Conservation (phyloP, 2,797 vertebrate genomes). For the Pseudopleuronectes americanus region DNA sequence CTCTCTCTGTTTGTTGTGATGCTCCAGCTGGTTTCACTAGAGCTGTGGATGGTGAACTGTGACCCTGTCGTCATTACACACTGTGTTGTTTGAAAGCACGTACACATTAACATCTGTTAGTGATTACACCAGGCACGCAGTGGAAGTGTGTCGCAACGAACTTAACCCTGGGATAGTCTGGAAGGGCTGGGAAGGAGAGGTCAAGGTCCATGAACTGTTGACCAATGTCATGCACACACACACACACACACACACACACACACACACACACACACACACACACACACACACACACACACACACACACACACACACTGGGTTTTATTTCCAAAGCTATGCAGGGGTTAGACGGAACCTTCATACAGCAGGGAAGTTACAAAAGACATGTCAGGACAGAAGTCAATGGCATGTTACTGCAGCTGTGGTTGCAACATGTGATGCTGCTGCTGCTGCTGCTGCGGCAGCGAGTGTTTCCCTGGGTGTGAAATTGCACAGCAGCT, state of each 20-base stretch:
- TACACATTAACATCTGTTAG: constrained; percentile 75
- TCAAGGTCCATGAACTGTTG: constrained; percentile 77
- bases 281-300: too few relatives aligned
- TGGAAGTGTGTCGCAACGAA: constrained; percentile 69
- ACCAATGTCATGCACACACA: constrained; percentile 49
- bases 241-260: too few relatives aligned
- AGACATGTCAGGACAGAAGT: constrained; percentile 62
- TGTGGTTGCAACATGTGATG: constrained; percentile 53
- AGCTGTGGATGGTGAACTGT: constrained; percentile 57
- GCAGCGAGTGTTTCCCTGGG: constrained; percentile 41
- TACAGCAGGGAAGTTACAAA: constrained; percentile 58
- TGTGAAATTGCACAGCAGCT: constrained; percentile 32
- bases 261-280: too few relatives aligned
- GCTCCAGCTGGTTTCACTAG: constrained; percentile 54
- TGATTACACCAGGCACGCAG: constrained; percentile 73
- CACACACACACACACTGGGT: constrained; percentile 28
- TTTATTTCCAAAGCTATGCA: constrained; percentile 57
- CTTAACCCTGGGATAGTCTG: constrained; percentile 59
- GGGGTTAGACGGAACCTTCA: constrained; percentile 48
- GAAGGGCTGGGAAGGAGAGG: constrained; percentile 57
- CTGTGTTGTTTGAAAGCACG: constrained; percentile 41
- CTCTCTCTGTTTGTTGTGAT: constrained; percentile 60
- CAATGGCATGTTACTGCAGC: constrained; percentile 40
- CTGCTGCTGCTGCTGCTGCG: constrained; percentile 25
- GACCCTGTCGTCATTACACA: constrained; percentile 58